Percentiles rank a stretch among this genome's conserved stretches.
These are phyloP conservation scores for Abscondita cerata DNA, from an alignment of 2,888 invertebrate genomes.

Conservation along the genomic window DNA sequence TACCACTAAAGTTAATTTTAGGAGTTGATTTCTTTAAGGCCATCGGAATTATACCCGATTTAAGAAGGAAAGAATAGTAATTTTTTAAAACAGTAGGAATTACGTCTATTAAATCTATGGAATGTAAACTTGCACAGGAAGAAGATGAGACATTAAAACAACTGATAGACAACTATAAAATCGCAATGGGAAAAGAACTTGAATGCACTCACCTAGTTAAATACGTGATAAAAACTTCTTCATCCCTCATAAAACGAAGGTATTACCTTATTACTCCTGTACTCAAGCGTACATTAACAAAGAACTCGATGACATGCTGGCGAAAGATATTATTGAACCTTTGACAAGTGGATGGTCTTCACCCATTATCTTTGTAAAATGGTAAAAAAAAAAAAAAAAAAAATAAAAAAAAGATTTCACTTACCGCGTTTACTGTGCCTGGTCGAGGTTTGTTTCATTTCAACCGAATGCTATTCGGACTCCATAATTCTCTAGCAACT, in stretches of 20 bases:
- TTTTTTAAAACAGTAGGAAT: neutral
- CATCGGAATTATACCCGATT: neutral
- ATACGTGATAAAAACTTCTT: too few species aligned
- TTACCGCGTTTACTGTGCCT: constrained; percentile 30
- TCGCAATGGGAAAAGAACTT: too few species aligned
- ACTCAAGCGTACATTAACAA: too few species aligned
- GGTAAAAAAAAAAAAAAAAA: too few species aligned
- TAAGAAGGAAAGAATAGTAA: neutral
- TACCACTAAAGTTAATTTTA: neutral
- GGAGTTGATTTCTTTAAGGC: neutral
- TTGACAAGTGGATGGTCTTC: neutral
- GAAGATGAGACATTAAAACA: too few species aligned
- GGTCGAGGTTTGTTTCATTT: constrained; percentile 23
- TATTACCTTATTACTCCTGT: neutral
- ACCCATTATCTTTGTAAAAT: constrained; percentile 39
- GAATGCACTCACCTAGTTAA: too few species aligned
- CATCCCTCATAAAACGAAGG: neutral
- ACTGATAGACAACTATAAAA: too few species aligned
- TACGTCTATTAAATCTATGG: too few species aligned
- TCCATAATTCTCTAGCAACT: constrained; percentile 8
- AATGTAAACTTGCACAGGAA: too few species aligned
- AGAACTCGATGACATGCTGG: neutral
- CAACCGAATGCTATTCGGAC: constrained; percentile 22
- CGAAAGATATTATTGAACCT: neutral
- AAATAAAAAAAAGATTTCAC: too few species aligned